phyloP scores from a whole-genome alignment of 2,113 vertebrate genomes.

The Myrmophylax atrothorax region DNA sequence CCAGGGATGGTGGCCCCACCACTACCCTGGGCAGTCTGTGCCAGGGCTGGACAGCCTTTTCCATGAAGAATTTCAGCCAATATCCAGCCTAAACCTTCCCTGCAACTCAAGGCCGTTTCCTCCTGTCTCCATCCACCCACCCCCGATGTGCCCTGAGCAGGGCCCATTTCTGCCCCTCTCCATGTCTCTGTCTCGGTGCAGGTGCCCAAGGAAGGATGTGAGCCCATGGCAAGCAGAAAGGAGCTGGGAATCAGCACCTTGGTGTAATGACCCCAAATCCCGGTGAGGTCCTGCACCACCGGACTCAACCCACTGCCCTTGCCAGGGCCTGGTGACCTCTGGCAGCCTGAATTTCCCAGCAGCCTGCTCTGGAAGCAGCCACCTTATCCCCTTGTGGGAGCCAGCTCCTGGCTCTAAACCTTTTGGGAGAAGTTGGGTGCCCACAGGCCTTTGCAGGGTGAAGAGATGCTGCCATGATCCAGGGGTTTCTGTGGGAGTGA shows the following conservation, averaged over 20 bases:
- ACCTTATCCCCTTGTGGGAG: rapidly evolving
- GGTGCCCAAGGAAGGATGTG: not conserved
- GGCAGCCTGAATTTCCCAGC: not conserved
- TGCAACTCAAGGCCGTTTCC: not conserved
- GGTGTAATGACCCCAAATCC: rapidly evolving
- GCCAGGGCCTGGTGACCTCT: not conserved
- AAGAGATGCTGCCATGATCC: not conserved
- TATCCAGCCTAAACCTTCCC: not conserved
- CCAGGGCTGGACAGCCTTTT: not conserved
- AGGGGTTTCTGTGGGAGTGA: rapidly evolving
- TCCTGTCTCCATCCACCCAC: not conserved
- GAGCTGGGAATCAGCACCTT: not conserved
- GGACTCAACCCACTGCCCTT: rapidly evolving
- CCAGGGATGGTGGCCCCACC: not conserved
- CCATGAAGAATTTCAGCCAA: not conserved
- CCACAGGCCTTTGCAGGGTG: not conserved
- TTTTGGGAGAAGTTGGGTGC: not conserved
- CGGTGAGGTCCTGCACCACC: not conserved
- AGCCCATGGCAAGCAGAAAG: rapidly evolving
- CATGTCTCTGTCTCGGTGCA: rapidly evolving
- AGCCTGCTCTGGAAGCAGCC: not conserved
- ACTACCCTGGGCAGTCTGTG: not conserved
- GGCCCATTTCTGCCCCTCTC: not conserved
- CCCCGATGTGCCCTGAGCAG: rapidly evolving
- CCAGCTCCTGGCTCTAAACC: not conserved